Evolutionary conservation across 2,888 invertebrate genomes (phyloP), one percentile per base, ranked within the genome.

Genomic region (Tenthredo notha): DNA sequence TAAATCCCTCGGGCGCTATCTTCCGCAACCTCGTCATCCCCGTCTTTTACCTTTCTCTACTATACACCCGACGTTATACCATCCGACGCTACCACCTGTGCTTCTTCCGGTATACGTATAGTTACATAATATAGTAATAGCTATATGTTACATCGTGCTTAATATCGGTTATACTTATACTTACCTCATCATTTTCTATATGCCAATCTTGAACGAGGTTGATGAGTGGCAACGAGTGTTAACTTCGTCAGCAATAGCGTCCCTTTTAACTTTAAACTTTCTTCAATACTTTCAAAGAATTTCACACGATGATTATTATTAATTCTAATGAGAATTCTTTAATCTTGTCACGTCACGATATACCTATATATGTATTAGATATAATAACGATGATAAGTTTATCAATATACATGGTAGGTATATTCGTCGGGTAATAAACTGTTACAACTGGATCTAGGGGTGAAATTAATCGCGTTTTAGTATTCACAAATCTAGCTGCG

Each of bases 1-100:
- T 25, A 80, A 61, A 61, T 80, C 80, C 80, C 80, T 61, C 80
- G 80, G 80, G 80, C 61, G 58, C 80, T 80, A 80, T 80, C 80
- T 58, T 61, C 80, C 80, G 80, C 80, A 37, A 61, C 21, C 61
- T 80, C 80, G 58, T 80, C 80, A 80, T 37, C 37, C 37, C 80
- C 67, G 61, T 21, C 72, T 43, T 74, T 74, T 74, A 74, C 43
- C 72, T 74, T 74, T 33, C 33, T 18, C 33, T 21, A 5, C 18
- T 18, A 67, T 18, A 67, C 33, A 33, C 21, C 67, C 67, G 21
- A 12, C 61, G 67, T 67, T 67, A 67, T 29, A 54, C 54, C 29
- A 67, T 67, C 67, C 67, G 33, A 15, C 70, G 61, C 25, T 29
- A 61, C 67, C 67, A 67, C 67, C 67, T 67, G 67, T 33, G 29